Evolutionary conservation across 2,113 vertebrate species (phyloP).

Genomic region (Gavia stellata): DNA sequence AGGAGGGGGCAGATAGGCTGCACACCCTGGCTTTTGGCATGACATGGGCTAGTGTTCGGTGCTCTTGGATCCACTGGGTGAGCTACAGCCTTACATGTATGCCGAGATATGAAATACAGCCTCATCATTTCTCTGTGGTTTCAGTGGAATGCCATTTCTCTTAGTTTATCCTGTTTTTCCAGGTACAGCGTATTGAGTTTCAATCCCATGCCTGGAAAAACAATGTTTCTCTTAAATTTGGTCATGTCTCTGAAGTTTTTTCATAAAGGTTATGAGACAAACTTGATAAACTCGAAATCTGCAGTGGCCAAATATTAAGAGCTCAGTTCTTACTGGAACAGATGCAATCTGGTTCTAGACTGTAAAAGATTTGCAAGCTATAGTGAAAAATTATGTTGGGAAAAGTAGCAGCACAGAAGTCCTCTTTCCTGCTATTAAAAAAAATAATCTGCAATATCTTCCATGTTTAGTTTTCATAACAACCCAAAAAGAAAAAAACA

Average conservation of each 20-base stretch:
- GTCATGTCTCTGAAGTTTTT: background rate
- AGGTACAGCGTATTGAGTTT: constrained; percentile 35
- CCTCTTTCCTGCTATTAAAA: background rate
- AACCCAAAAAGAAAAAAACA: background rate
- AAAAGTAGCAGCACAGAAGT: background rate
- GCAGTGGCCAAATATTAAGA: background rate
- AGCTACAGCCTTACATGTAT: background rate
- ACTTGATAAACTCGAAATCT: constrained; percentile 9
- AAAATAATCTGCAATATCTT: background rate
- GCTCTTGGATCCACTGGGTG: background rate
- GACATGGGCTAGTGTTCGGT: background rate
- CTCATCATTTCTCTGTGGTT: constrained; percentile 4
- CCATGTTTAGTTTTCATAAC: background rate
- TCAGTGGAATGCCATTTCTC: constrained; percentile 16
- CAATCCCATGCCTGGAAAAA: constrained; percentile 40
- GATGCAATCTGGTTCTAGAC: background rate
- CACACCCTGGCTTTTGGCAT: background rate
- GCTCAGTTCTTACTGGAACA: background rate
- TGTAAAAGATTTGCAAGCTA: background rate
- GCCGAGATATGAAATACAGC: background rate
- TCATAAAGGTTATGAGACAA: background rate
- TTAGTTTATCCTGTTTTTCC: constrained; percentile 25
- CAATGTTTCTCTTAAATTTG: background rate
- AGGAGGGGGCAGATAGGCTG: background rate
- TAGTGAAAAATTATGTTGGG: background rate